Base-by-base conservation (phyloP, 1,140 invertebrate species). In the Diuraphis noxia region DNA sequence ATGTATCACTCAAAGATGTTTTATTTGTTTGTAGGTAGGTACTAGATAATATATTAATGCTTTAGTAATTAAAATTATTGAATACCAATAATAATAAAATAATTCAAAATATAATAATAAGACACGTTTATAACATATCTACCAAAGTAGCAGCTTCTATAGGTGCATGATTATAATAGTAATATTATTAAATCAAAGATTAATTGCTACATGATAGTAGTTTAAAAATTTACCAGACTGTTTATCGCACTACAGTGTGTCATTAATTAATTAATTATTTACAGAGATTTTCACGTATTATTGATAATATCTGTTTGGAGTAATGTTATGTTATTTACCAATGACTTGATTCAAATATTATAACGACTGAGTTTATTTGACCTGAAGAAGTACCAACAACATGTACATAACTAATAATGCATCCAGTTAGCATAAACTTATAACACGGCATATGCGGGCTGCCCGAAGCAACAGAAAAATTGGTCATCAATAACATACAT, bases 161-260 rank as follows among this genome's bases (percentile, higher is more conserved):
- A 49, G 46, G 10, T 30, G 7, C 10, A 56, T 56, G 4, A 5
- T n/a, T n/a, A n/a, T 72, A 72, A n/a, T n/a, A 72, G 30, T 19
- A n/a, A 72, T 72, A 72, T 72, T 72, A n/a, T 72, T 72, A 13
- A n/a, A n/a, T 72, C 56, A n/a, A 72, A 72, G 56, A 72, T 72
- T 72, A 72, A 72, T 72, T 72, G 56, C 56, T n/a, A 5, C n/a
- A 72, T n/a, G 56, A 72, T n/a, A 72, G 56, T n/a, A 72, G 56
- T 30, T 72, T 63, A 72, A n/a, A 34, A 34, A 34, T n/a, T 4
- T 72, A 17, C 30, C 1, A 0, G 30, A 72, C n/a, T 2, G n/a
- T 72, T 72, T n/a, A 72, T 72, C n/a, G 13, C 56, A 72, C 30
- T 72, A 5, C 56, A n/a, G 30, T n/a, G 4, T n/a, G n/a, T 34